phyloP scores from a whole-genome alignment of 2,888 invertebrate species.

The Antheraea assamensis region DNA sequence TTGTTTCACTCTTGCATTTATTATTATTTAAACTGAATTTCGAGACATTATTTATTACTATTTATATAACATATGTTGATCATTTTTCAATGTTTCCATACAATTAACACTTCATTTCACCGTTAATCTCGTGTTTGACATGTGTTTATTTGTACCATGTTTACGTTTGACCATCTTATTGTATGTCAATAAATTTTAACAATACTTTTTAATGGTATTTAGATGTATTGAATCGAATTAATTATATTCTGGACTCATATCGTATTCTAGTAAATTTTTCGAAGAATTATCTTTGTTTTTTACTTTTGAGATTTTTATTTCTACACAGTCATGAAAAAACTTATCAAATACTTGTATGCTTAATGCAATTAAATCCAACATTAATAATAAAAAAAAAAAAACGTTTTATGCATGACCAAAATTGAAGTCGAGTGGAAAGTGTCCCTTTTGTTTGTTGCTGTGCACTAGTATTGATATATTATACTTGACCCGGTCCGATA shows the following conservation, averaged over 20 bases:
- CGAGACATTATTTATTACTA: conserved; percentile 79
- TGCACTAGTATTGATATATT: too few relatives aligned
- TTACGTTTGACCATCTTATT: conserved; percentile 51
- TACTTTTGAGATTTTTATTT: neutral
- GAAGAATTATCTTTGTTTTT: neutral
- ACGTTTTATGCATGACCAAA: too few relatives aligned
- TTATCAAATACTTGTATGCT: neutral
- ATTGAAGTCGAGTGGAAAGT: too few relatives aligned
- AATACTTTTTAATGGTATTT: conserved; percentile 12
- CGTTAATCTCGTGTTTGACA: conserved; percentile 72
- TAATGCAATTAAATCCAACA: too few relatives aligned
- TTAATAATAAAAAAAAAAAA: too few relatives aligned
- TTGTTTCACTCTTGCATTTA: conserved; percentile 77
- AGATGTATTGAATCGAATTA: neutral
- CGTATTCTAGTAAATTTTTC: neutral
- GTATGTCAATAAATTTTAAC: conserved; percentile 48
- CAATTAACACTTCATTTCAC: conserved; percentile 81
- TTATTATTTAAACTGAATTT: conserved; percentile 82
- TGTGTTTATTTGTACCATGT: conserved; percentile 53
- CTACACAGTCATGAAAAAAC: neutral
- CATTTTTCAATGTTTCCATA: conserved; percentile 81
- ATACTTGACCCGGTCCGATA: too few relatives aligned
- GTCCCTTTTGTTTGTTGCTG: too few relatives aligned
- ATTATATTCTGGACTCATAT: neutral
- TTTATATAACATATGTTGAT: conserved; percentile 82